Evolutionary conservation across 1,140 invertebrate genomes (phyloP).

Genomic region (Ridgeia piscesae): DNA sequence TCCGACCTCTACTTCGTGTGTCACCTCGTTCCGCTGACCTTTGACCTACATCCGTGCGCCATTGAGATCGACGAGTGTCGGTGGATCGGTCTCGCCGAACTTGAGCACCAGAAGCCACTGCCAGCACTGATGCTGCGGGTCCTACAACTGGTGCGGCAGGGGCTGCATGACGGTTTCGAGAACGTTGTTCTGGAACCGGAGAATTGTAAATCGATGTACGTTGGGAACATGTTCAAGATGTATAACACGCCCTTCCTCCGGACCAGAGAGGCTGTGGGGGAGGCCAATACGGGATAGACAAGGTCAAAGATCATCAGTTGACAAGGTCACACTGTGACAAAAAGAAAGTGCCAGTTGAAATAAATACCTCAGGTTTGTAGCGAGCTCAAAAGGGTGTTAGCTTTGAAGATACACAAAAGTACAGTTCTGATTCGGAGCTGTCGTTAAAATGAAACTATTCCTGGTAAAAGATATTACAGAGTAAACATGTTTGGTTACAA

Average conservation of each 20-base stretch:
- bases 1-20: conserved; percentile 83
- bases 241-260: not conserved
- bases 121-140: conserved; percentile 40
- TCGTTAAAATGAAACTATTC: no score
- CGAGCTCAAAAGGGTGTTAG: not conserved
- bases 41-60: conserved; percentile 69
- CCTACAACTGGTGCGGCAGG: conserved; percentile 38
- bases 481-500: not conserved
- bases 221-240: conserved; percentile 34
- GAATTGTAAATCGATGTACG: conserved; percentile 43
- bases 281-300: not conserved
- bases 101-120: conserved; percentile 29
- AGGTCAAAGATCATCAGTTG: not conserved
- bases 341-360: not conserved
- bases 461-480: not conserved
- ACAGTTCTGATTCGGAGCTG: not conserved
- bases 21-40: conserved; percentile 68
- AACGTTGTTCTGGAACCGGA: conserved; percentile 41
- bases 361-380: not conserved
- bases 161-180: conserved; percentile 43
- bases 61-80: conserved; percentile 74
- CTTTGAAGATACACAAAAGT: not conserved
- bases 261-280: not conserved
- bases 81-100: conserved; percentile 69
- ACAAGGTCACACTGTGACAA: not conserved